Percentiles rank a stretch among this genome's conserved stretches.
Evolutionary conservation across 2,888 invertebrate genomes (phyloP).

Genomic region (Stenolophus ochropezus): DNA sequence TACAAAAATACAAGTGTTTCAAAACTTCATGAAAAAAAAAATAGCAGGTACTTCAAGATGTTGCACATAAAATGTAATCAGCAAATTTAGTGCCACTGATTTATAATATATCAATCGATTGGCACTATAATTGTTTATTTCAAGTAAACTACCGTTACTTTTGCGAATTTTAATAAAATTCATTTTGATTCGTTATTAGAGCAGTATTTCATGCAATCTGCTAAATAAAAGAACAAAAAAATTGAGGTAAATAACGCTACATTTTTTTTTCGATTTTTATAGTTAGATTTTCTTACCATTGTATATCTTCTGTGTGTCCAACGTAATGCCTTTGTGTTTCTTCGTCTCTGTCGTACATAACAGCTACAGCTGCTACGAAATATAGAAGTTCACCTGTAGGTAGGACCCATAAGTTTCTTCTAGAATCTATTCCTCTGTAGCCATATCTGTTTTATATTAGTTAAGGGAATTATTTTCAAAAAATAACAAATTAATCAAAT

Average conservation of each 20-base stretch:
- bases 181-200: background rate
- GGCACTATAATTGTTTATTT: too few species aligned
- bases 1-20: background rate
- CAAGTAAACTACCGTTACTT: too few species aligned
- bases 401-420: constrained; percentile 92
- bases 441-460: constrained; percentile 81
- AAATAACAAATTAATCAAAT: background rate
- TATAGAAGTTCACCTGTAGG: constrained; percentile 95
- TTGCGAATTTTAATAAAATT: too few species aligned
- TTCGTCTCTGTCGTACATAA: constrained; percentile 90
- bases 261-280: background rate
- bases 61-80: too few species aligned
- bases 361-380: constrained; percentile 93
- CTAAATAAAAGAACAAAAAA: too few species aligned
- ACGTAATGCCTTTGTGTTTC: constrained; percentile 92
- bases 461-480: constrained; percentile 20
- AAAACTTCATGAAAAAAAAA: background rate
- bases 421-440: constrained; percentile 93
- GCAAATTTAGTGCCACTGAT: too few species aligned
- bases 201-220: too few species aligned
- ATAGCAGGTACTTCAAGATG: too few species aligned
- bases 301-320: constrained; percentile 95
- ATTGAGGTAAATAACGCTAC: too few species aligned
- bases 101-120: too few species aligned
- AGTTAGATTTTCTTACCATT: constrained; percentile 79